Evolutionary conservation across 2,113 vertebrate genomes (phyloP), one percentile per base, ranked within the genome.

Genomic region (Macquaria australasica): DNA sequence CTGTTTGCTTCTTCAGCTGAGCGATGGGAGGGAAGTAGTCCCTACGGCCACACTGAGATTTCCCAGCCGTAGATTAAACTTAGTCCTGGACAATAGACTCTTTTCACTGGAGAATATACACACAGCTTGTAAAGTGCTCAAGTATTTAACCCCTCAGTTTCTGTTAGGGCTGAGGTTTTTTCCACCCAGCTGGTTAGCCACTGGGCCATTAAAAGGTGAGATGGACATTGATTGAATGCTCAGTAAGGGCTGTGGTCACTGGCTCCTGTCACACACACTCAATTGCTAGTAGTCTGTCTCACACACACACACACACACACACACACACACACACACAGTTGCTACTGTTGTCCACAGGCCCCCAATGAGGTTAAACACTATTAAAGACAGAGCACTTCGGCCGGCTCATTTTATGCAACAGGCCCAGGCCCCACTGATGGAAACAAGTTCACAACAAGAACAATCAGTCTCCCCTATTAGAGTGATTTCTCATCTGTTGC

Each of bases 11-110:
- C 83, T 37, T 23, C 79, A 39, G 81, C 77, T 81, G 87, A 79
- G 81, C 31, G 45, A 92, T 83, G 77, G 74, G 75, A 83, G 72
- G 21, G 39, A 84, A 14, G 39, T 4, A 7, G 81, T 90, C 88
- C 84, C 85, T 4, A 1, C n/a, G 85, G 84, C 76, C 89, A 66
- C 82, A 39, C 74, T 69, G 67, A 87, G 73, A 75, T 85, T 89
- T 86, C 84, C 82, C 89, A 86, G 90, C 79, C 60, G 78, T 85
- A 82, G 75, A 87, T 87, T 91, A 77, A 51, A 89, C 74, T 51
- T 31, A 60, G 77, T 76, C 71, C 66, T 37, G 63, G 55, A 89
- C 79, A 87, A 87, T n/a, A 69, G 66, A 76, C 23, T 78, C 50
- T 60, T 62, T 84, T 83, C 74, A 75, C 74, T 21, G 78, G 82